Evolutionary conservation across 1,140 invertebrate genomes (phyloP).

Genomic region (Pantala flavescens): DNA sequence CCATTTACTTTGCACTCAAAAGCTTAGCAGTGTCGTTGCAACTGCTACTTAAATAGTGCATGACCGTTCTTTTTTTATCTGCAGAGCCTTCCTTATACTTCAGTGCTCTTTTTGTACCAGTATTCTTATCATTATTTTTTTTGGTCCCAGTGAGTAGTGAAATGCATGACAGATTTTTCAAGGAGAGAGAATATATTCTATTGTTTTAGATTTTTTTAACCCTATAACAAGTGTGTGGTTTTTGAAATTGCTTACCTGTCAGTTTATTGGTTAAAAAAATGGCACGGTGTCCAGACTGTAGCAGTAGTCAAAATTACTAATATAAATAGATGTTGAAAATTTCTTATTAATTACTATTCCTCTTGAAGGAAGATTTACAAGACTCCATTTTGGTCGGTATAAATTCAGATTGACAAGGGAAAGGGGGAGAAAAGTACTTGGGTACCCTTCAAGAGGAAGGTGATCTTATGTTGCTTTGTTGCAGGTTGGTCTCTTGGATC

Average conservation of each 20-base stretch:
- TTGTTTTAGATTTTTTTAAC: constrained; percentile 18
- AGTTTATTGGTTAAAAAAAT: neutral
- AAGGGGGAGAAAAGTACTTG: constrained; percentile 11
- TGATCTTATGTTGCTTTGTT: constrained; percentile 4
- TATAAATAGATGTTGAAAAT: constrained; percentile 10
- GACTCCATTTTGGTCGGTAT: constrained; percentile 5
- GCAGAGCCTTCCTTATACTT: neutral
- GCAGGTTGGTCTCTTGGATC: neutral
- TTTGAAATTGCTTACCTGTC: neutral
- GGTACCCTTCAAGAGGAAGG: constrained; percentile 14
- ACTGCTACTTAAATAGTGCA: constrained; percentile 7
- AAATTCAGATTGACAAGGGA: neutral
- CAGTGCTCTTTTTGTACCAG: constrained; percentile 10
- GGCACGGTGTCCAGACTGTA: constrained; percentile 6
- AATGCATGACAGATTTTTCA: constrained; percentile 15
- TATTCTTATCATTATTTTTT: constrained; percentile 28
- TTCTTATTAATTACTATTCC: constrained; percentile 11
- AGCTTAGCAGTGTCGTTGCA: neutral
- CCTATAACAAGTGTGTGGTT: constrained; percentile 1
- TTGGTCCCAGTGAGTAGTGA: constrained; percentile 17
- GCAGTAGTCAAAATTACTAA: constrained; percentile 11
- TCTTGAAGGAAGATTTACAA: constrained; percentile 13
- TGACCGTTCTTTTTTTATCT: neutral
- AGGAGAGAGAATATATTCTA: constrained; percentile 17
- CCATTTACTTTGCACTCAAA: constrained; percentile 11